Evolutionary conservation across 30 jellyfish, hydroid and myxozoan genomes (phyloP).

Genomic region (Thelohanellus kitauei): DNA sequence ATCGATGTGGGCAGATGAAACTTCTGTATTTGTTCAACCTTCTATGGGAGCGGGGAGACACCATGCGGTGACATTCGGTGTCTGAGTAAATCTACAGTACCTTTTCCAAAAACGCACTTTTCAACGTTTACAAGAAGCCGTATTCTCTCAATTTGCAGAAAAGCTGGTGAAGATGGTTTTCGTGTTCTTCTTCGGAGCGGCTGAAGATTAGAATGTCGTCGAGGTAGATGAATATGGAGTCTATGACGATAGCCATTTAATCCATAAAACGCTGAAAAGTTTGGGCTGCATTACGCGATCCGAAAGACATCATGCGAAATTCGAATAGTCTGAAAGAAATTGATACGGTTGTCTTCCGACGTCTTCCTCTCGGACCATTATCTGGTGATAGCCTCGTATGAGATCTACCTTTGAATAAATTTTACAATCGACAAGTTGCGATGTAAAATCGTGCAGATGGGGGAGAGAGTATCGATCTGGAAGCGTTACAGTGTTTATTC

Average conservation of each 20-base stretch:
- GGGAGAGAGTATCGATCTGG: constrained; percentile 17
- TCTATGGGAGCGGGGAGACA: too few species aligned
- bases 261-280: constrained; percentile 2
- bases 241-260: neutral
- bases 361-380: neutral
- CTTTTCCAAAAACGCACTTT: constrained; percentile 1
- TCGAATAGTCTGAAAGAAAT: neutral
- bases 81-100: neutral
- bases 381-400: neutral
- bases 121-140: neutral
- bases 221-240: neutral
- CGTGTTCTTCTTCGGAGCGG: too few species aligned
- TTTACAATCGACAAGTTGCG: constrained; percentile 1
- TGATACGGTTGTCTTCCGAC: neutral
- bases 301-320: neutral
- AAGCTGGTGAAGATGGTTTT: neutral
- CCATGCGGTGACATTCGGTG: neutral
- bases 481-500: neutral
- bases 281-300: neutral
- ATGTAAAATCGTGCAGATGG: constrained; percentile 10
- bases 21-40: too few species aligned
- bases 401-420: neutral
- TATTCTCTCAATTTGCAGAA: too few species aligned
- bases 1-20: too few species aligned
- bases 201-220: too few species aligned